phyloP scores from a whole-genome alignment of 2,888 invertebrate species.

The Sericinus montela region DNA sequence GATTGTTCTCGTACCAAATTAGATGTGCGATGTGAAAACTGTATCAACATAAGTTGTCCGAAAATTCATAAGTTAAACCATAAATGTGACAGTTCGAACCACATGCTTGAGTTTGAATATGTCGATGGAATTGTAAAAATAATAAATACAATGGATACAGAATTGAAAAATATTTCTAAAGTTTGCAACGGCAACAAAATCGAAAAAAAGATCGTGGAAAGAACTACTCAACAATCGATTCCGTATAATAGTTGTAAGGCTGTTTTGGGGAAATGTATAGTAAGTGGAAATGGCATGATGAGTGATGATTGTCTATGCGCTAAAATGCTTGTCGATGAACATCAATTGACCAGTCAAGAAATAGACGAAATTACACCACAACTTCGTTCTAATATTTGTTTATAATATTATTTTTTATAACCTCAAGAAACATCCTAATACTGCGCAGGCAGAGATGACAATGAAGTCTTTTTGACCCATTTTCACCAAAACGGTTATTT shows the following conservation, averaged over 20 bases:
- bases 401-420: too few species aligned
- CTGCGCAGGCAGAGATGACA: too few species aligned
- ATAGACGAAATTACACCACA: slow-evolving; percentile 65
- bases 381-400: slow-evolving; percentile 30
- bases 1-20: slow-evolving; percentile 33
- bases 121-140: slow-evolving; percentile 57
- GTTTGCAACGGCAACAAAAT: slow-evolving; percentile 5
- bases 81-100: slow-evolving; percentile 17
- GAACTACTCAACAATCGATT: slow-evolving; percentile 28
- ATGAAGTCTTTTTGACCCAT: too few species aligned
- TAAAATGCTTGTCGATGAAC: slow-evolving; percentile 58
- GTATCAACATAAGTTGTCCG: slow-evolving; percentile 1
- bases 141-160: slow-evolving; percentile 49
- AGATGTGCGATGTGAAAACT: neutral
- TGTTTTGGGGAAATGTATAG: slow-evolving; percentile 63
- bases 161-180: slow-evolving; percentile 27
- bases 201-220: slow-evolving; percentile 7
- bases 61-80: slow-evolving; percentile 6
- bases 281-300: slow-evolving; percentile 55
- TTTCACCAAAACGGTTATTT: too few species aligned
- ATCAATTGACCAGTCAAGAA: slow-evolving; percentile 52
- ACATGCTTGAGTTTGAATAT: slow-evolving; percentile 43
- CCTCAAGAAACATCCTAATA: too few species aligned
- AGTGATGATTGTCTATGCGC: slow-evolving; percentile 65
- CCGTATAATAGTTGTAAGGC: slow-evolving; percentile 61